Evolutionary conservation across 2,888 invertebrate species (phyloP), one percentile per base, ranked within the genome.

Genomic region (Azorinus chamasolen): DNA sequence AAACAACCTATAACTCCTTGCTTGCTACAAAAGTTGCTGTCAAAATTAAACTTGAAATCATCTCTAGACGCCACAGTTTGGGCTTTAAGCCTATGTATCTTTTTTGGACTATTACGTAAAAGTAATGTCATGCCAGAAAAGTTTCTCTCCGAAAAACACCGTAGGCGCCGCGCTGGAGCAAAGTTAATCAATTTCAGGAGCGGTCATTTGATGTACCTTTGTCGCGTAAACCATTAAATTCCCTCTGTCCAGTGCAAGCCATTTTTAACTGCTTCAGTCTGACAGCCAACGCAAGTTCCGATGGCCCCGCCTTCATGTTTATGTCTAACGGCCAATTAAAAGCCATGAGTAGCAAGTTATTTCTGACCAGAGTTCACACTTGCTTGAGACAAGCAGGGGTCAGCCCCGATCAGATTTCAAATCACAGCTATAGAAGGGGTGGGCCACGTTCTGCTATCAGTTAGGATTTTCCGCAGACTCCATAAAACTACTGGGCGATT

Each of bases 1-100:
- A 72, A 72, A 37, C 27, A 39, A 53, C 65, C 73, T 18, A 54
- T 66, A 22, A 59, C 59, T 4, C 73, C 65, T 14, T 41, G 37
- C 16, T n/a, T 66, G 43, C 39, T 73, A 20, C 37, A 45, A n/a
- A n/a, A n/a, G n/a, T n/a, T n/a, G n/a, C n/a, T n/a, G n/a, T n/a
- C n/a, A n/a, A n/a, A n/a, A n/a, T n/a, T n/a, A n/a, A n/a, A n/a
- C n/a, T n/a, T n/a, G n/a, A n/a, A n/a, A n/a, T n/a, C n/a, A n/a
- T n/a, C n/a, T n/a, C n/a, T n/a, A n/a, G n/a, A n/a, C n/a, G n/a
- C n/a, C n/a, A n/a, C n/a, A n/a, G n/a, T n/a, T 16, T 64, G 72
- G 64, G 64, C 64, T 37, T 25, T 43, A 16, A 50, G 68, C 39
- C 51, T 72, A 18, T 46, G 46, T 16, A 39, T 59, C 46, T 58